phyloP scores from a whole-genome alignment of 2,797 vertebrate species.

The Betta splendens region DNA sequence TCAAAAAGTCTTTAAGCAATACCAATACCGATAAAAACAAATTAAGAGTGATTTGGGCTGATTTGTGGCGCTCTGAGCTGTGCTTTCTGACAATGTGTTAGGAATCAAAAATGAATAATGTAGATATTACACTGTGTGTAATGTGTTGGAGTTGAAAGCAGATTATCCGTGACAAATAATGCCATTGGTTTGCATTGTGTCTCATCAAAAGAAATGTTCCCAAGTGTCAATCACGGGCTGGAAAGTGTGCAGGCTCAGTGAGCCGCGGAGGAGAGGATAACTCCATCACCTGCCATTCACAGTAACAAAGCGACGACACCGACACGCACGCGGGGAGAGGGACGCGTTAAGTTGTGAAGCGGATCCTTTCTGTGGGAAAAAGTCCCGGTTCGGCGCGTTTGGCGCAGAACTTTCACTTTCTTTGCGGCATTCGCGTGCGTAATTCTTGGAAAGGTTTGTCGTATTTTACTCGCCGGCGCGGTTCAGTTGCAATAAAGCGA shows the following conservation, averaged over 20 bases:
- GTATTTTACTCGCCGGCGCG: too few species aligned
- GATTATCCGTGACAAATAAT: conserved; percentile 79
- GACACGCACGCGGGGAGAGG: conserved; percentile 10
- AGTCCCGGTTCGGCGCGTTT: background rate
- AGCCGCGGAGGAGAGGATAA: conserved; percentile 34
- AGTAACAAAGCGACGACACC: conserved; percentile 33
- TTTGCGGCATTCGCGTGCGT: background rate
- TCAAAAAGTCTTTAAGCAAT: conserved; percentile 83
- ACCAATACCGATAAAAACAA: conserved; percentile 83
- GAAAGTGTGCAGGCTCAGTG: conserved; percentile 22
- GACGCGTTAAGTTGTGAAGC: conserved; percentile 21
- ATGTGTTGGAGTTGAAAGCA: conserved; percentile 72
- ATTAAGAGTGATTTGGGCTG: conserved; percentile 82
- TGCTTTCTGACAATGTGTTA: conserved; percentile 71
- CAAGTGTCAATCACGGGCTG: conserved; percentile 65
- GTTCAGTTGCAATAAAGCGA: too few species aligned
- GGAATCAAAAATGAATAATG: conserved; percentile 78
- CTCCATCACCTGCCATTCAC: conserved; percentile 55
- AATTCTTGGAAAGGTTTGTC: background rate
- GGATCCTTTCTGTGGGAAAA: background rate
- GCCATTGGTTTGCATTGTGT: conserved; percentile 73
- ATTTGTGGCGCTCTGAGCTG: conserved; percentile 73
- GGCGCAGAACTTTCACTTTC: background rate
- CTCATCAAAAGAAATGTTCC: conserved; percentile 77
- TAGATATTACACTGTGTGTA: conserved; percentile 66